phyloP scores from a whole-genome alignment of 1,140 invertebrate species.

The Drosophila arizonae region DNA sequence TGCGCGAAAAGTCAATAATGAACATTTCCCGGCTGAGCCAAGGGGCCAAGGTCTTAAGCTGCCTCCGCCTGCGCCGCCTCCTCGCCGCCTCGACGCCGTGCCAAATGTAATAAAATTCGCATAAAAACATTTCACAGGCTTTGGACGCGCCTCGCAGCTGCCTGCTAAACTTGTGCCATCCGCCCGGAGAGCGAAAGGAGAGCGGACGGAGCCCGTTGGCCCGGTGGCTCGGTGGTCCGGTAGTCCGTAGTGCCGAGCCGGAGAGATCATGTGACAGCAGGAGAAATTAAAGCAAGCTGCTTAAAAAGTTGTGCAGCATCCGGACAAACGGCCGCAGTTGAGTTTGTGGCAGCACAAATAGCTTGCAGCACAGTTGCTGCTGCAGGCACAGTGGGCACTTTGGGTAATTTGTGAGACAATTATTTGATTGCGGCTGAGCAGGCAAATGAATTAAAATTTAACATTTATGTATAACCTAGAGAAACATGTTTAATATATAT shows the following conservation, averaged over 20 bases:
- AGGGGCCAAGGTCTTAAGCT: constrained; percentile 52
- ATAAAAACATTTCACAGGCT: constrained; percentile 74
- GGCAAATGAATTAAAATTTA: not conserved
- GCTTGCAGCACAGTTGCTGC: constrained; percentile 19
- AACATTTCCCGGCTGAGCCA: constrained; percentile 46
- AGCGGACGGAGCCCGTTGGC: constrained; percentile 1
- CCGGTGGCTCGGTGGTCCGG: not conserved
- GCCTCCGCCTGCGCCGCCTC: not conserved
- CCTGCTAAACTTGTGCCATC: constrained; percentile 32
- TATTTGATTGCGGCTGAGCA: not conserved
- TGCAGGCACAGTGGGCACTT: constrained; percentile 17
- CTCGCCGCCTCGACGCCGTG: constrained; percentile 12
- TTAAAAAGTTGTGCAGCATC: constrained; percentile 69
- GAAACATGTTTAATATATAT: too few species aligned
- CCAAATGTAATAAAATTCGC: constrained; percentile 78
- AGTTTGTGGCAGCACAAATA: constrained; percentile 12
- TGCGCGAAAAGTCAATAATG: constrained; percentile 75
- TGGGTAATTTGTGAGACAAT: not conserved
- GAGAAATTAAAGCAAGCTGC: constrained; percentile 60
- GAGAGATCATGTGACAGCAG: constrained; percentile 48
- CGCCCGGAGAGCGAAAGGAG: constrained; percentile 2
- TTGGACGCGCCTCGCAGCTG: constrained; percentile 43
- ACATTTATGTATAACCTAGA: too few species aligned
- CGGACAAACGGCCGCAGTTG: constrained; percentile 41
- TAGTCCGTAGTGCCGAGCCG: not conserved